phyloP scores from a whole-genome alignment of 2,797 vertebrate species.

The Sarcoramphus papa region DNA sequence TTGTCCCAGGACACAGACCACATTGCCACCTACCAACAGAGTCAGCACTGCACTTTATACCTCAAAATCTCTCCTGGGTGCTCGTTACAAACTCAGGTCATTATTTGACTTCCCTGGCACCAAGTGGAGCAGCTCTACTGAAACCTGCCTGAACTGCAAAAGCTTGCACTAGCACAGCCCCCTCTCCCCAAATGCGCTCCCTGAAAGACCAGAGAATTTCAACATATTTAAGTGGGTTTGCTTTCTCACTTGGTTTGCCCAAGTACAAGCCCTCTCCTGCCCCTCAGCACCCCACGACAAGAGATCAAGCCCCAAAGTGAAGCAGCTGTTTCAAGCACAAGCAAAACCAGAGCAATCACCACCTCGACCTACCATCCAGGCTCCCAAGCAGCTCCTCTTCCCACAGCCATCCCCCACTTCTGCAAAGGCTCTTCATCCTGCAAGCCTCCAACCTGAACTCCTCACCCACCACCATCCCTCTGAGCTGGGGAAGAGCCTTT shows the following conservation, averaged over 20 bases:
- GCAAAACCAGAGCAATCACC: background rate
- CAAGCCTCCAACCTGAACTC: accelerated
- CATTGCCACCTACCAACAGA: background rate
- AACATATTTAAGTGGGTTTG: background rate
- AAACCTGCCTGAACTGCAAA: background rate
- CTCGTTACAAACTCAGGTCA: background rate
- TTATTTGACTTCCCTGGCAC: background rate
- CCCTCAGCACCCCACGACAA: background rate
- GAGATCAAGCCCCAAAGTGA: background rate
- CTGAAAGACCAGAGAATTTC: background rate
- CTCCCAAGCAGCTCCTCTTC: background rate
- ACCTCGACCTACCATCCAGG: background rate
- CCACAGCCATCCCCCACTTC: accelerated
- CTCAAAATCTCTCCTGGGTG: background rate
- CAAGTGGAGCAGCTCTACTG: accelerated
- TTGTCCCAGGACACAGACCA: background rate
- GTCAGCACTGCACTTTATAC: accelerated
- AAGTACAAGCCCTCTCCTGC: background rate
- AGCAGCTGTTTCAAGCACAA: background rate
- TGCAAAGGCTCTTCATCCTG: accelerated
- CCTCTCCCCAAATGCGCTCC: accelerated
- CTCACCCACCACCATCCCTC: accelerated
- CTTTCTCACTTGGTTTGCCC: background rate
- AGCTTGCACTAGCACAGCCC: background rate
- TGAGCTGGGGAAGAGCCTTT: background rate